These are phyloP conservation scores for Battus philenor DNA, from an alignment of 1,140 invertebrate genomes.

Conservation along the genomic window DNA sequence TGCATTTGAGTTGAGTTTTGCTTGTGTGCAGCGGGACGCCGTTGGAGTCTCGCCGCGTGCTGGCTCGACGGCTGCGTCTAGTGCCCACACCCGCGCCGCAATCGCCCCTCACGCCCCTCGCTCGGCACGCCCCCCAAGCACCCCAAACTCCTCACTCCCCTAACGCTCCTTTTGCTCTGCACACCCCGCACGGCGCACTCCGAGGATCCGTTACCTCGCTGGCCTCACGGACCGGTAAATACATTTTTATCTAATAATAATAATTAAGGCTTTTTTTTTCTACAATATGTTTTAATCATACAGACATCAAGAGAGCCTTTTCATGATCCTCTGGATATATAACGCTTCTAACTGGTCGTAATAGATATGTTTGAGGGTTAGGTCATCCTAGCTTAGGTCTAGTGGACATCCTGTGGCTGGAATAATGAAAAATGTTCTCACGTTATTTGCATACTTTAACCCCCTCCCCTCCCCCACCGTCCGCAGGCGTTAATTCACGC, in stretches of 20 bases:
- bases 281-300: background rate
- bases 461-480: no score
- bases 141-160: background rate
- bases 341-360: no score
- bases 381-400: no score
- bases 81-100: conserved; percentile 10
- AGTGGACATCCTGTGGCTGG: no score
- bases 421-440: no score
- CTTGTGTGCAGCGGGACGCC: conserved; percentile 1
- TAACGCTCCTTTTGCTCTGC: background rate
- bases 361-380: no score
- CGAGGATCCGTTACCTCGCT: conserved; percentile 20
- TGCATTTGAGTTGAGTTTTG: no score
- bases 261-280: background rate
- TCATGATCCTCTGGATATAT: no score
- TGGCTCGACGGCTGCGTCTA: conserved; percentile 17
- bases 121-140: conserved; percentile 6
- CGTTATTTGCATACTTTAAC: no score
- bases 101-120: conserved; percentile 12
- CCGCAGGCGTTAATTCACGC: no score
- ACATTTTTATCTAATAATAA: background rate
- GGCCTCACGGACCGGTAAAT: conserved; percentile 23
- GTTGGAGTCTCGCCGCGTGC: conserved; percentile 1
- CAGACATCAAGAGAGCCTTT: background rate
- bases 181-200: background rate